These are phyloP conservation scores for Cervus canadensis DNA, from an alignment of 2,113 vertebrate species.

Conservation along the genomic window DNA sequence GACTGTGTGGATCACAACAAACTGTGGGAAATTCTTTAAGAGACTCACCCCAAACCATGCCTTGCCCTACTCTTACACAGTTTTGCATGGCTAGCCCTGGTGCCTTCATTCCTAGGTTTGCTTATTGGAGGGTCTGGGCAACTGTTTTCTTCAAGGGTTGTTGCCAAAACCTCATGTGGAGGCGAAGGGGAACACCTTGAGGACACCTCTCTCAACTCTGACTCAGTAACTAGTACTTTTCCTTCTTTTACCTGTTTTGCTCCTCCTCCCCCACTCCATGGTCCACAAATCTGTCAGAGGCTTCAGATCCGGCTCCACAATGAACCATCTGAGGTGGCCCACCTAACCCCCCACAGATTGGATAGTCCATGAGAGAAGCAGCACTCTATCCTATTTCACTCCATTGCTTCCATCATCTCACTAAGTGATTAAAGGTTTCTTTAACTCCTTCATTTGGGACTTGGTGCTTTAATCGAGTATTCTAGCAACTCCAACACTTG, in stretches of 20 bases:
- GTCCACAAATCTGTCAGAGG: fast-evolving
- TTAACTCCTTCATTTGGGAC: background rate
- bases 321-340: background rate
- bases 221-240: background rate
- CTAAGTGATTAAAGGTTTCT: background rate
- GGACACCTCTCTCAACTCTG: no score
- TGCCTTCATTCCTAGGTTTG: background rate
- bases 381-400: background rate
- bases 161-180: background rate
- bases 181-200: background rate
- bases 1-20: background rate
- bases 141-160: background rate
- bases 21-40: background rate
- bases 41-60: background rate
- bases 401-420: background rate
- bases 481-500: no score
- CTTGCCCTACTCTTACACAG: background rate
- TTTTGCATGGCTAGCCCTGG: no score
- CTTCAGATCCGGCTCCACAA: background rate
- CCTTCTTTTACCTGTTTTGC: background rate
- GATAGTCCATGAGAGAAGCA: no score
- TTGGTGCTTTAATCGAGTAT: background rate
- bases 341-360: no score
- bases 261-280: fast-evolving
- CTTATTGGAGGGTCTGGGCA: no score